Evolutionary conservation across 2,797 vertebrate species (phyloP), one percentile per base, ranked within the genome.

Genomic region (Trematomus bernacchii): DNA sequence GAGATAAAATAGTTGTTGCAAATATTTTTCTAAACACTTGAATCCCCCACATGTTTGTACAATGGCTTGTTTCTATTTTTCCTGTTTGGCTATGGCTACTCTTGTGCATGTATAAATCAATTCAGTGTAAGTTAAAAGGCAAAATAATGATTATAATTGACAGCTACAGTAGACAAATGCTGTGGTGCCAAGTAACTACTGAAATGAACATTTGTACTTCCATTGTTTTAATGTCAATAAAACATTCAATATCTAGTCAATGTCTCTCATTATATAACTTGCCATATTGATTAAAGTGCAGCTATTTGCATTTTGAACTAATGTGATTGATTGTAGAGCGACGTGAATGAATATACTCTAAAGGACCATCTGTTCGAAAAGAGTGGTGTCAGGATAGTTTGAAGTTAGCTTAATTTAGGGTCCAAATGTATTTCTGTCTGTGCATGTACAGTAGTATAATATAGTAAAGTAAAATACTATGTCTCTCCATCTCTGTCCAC

Each of bases 201-300:
- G 11, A 30, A 50, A 59, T 61, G 5, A 52, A 48, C 3, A 42
- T 54, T 19, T 68, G 62, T 60, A 60, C 42, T 51, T 46, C 53
- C 0, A 19, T 64, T 66, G 71, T 33, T 75, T 33, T 2, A 43
- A 61, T 77, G 7, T 75, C 44, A 90, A 80, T 88, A 82, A 89
- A 90, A 13, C n/a, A 62, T 54, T 65, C 2, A 11, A 21, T 65
- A 43, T 59, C 9, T 3, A 18, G 3, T 67, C 21, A 59, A 10
- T 78, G 30, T n/a, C 51, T 70, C 14, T 18, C 11, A 70, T 71
- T 75, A 65, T 50, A 27, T 27, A 74, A 80, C 23, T 16, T 62
- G 51, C 14, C 54, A 11, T 53, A 62, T 19, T 48, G 14, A 72
- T 44, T 13, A 3, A 52, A 27, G 27, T 71, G 5, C 4, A 8